Conservation (phyloP, 2,797 vertebrate species). For the Leptatherina wallacei region DNA sequence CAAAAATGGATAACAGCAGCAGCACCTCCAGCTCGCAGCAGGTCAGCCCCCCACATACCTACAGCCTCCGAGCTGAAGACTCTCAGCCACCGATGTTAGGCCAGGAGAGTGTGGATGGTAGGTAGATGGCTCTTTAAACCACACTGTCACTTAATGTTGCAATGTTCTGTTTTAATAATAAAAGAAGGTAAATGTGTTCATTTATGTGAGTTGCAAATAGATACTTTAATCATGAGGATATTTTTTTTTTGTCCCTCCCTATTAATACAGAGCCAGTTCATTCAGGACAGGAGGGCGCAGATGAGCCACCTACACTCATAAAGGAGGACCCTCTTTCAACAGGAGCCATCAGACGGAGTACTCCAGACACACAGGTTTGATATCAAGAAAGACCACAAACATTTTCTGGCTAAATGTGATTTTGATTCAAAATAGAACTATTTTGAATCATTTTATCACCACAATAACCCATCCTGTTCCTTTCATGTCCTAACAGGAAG, state of each 20-base stretch:
- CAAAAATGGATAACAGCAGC: slow-evolving; percentile 97
- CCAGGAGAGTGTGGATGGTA: slow-evolving; percentile 95
- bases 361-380: slow-evolving; percentile 69
- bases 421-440: background rate
- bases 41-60: slow-evolving; percentile 88
- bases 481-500: slow-evolving; percentile 76
- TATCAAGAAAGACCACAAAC: background rate
- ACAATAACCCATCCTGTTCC: slow-evolving; percentile 1
- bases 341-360: slow-evolving; percentile 82
- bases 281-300: slow-evolving; percentile 90
- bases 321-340: slow-evolving; percentile 93
- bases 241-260: slow-evolving; percentile 4
- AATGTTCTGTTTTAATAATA: too few relatives aligned
- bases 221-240: background rate
- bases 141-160: background rate
- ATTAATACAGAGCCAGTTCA: slow-evolving; percentile 80
- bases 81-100: slow-evolving; percentile 96
- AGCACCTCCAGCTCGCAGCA: slow-evolving; percentile 95
- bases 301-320: slow-evolving; percentile 97
- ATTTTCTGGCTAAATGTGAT: background rate
- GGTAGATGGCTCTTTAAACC: slow-evolving; percentile 31
- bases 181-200: too few relatives aligned
- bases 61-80: slow-evolving; percentile 91
- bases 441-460: background rate
- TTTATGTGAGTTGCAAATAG: background rate